Percentiles rank a stretch among this genome's conserved stretches.
phyloP scores from a whole-genome alignment of 2,797 vertebrate species.

The Psittacula derbiana region DNA sequence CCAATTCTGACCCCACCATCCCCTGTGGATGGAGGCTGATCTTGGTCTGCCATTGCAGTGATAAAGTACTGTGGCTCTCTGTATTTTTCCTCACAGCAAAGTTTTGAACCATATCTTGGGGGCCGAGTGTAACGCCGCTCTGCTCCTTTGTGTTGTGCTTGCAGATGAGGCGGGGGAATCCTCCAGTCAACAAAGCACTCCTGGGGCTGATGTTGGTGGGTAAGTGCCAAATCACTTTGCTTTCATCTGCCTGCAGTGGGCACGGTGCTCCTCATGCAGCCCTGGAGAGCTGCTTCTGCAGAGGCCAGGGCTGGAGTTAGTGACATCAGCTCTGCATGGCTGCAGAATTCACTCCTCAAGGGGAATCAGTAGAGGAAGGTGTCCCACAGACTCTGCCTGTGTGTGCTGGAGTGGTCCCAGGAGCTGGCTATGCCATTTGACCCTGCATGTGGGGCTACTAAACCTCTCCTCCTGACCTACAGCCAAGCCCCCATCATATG shows the following conservation, averaged over 20 bases:
- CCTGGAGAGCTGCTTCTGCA: neutral
- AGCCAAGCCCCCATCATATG: neutral
- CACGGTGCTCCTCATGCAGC: neutral
- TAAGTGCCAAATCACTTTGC: neutral
- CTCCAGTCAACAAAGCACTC: neutral
- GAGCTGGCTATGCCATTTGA: neutral
- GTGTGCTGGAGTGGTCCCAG: neutral
- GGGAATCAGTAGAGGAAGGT: neutral
- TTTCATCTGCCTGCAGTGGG: neutral
- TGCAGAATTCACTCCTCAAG: neutral
- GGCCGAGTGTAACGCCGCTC: fast-evolving
- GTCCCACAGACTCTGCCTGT: neutral
- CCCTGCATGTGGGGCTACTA: neutral
- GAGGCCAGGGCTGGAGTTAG: neutral
- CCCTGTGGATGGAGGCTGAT: neutral
- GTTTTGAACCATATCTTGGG: neutral
- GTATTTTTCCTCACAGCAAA: neutral
- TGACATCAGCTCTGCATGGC: neutral
- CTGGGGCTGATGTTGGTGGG: neutral
- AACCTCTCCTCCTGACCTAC: neutral
- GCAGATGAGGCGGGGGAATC: neutral
- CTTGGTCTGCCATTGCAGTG: neutral
- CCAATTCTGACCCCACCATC: neutral
- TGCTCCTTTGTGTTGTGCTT: neutral
- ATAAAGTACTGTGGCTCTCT: neutral